These are phyloP conservation scores for Halcyon senegalensis DNA, from an alignment of 2,113 vertebrate species.

Conservation along the genomic window DNA sequence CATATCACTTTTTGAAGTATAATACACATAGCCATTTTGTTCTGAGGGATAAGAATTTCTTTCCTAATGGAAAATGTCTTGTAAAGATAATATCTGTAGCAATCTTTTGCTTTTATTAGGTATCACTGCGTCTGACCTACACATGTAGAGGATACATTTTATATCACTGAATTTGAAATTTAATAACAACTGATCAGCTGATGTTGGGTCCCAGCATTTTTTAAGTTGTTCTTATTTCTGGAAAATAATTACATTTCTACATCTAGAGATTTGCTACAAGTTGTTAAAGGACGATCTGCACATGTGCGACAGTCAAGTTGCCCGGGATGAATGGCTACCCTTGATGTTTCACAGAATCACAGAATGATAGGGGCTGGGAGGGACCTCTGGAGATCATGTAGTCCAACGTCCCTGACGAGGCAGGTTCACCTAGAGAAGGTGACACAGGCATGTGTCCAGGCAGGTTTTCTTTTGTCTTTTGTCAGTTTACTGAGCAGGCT, in stretches of 20 bases:
- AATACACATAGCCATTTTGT: not conserved
- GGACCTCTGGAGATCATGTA: too few relatives aligned
- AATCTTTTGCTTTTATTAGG: not conserved
- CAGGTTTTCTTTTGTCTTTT: not conserved
- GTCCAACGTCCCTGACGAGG: too few relatives aligned
- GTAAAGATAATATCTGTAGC: not conserved
- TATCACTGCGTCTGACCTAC: not conserved
- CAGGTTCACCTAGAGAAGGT: too few relatives aligned
- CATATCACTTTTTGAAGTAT: not conserved
- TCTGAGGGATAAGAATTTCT: not conserved
- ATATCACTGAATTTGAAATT: not conserved
- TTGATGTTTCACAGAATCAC: not conserved
- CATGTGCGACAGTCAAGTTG: not conserved
- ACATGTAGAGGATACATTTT: not conserved
- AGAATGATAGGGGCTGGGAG: too few relatives aligned
- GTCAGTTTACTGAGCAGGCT: not conserved
- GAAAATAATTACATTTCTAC: not conserved
- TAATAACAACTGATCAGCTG: not conserved
- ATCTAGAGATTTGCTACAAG: not conserved
- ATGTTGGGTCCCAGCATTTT: not conserved
- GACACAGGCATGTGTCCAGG: too few relatives aligned
- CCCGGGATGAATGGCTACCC: not conserved
- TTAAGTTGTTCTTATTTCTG: not conserved
- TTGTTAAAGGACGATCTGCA: not conserved
- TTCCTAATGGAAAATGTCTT: constrained; percentile 15